Conservation (phyloP, 2,888 invertebrate genomes). For the Nymphalis polychloros region DNA sequence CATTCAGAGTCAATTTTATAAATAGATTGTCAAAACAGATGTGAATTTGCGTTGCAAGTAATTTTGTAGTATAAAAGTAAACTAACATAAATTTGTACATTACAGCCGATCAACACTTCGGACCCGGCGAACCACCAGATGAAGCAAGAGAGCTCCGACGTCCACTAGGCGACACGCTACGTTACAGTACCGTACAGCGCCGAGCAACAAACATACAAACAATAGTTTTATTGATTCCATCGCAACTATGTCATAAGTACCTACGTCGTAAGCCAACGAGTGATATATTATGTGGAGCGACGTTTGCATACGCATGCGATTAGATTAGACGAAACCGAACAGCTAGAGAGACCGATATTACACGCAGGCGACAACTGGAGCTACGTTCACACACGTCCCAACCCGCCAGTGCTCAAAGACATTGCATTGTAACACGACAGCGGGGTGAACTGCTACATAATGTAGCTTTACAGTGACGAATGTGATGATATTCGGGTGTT, state of each 20-base stretch:
- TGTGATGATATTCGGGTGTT: constrained; percentile 12
- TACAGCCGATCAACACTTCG: constrained; percentile 90
- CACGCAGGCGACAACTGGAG: neutral
- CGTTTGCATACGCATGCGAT: constrained; percentile 50
- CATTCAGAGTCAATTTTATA: too few species aligned
- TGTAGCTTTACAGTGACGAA: neutral
- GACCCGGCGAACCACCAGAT: constrained; percentile 92
- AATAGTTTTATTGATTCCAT: constrained; percentile 74
- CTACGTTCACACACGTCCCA: neutral
- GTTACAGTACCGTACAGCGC: constrained; percentile 65
- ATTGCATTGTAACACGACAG: neutral
- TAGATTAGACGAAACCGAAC: neutral
- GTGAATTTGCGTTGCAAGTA: too few species aligned
- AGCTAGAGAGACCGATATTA: neutral
- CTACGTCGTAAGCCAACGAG: constrained; percentile 64
- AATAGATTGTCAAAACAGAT: too few species aligned
- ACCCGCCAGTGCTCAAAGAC: constrained; percentile 6
- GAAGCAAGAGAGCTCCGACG: constrained; percentile 92
- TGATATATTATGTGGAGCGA: constrained; percentile 50
- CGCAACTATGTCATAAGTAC: constrained; percentile 70
- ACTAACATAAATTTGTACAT: constrained; percentile 40
- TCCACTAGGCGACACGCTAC: constrained; percentile 83
- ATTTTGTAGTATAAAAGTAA: neutral
- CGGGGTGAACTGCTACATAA: neutral
- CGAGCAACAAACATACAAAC: constrained; percentile 54